Base-by-base conservation (phyloP, 2,113 vertebrate genomes). In the Platysteira castanea region DNA sequence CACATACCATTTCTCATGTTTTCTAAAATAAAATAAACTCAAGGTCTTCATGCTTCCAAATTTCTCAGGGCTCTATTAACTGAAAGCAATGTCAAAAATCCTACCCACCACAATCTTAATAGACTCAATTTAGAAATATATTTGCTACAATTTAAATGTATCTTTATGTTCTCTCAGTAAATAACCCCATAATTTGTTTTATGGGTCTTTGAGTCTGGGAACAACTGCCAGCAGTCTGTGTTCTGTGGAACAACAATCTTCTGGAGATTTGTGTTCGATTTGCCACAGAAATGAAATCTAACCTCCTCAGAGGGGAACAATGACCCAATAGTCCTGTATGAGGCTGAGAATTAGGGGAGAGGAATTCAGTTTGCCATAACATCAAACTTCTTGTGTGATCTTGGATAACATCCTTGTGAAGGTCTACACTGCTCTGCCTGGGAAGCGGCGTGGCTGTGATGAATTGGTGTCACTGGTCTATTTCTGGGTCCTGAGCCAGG, bases 201-300 rank as follows among this genome's bases (percentile, higher is more conserved):
- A 91, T 49, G 82, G 84, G 47, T 39, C 42, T 90, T 63, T 6
- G 18, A 77, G 56, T 79, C 82, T 95, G 83, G 50, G 82, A 93
- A 92, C 59, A 80, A 87, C 85, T 83, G 82, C 31, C 82, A 87
- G 60, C 44, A 91, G n/a, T 10, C 57, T 74, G 42, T 49, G 18
- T 15, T 61, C 76, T 57, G 84, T 87, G 77, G 63, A 87, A 76
- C 59, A 79, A 47, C 7, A 2, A 49, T 47, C 85, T 94, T 83
- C 74, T 75, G 71, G 68, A 93, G 59, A 84, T 87, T 79, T 13
- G 1, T 33, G 44, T 75, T 84, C 83, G 84, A 93, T 92, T 95
- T 74, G 87, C 75, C 61, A 73, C 84, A 93, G 93, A 93, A 90
- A 83, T 61, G 53, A 96, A 95, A 91, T 59, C 53, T 60, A 46